These are phyloP conservation scores for Dinoponera quadriceps DNA, from an alignment of 1,140 invertebrate genomes.

Conservation along the genomic window DNA sequence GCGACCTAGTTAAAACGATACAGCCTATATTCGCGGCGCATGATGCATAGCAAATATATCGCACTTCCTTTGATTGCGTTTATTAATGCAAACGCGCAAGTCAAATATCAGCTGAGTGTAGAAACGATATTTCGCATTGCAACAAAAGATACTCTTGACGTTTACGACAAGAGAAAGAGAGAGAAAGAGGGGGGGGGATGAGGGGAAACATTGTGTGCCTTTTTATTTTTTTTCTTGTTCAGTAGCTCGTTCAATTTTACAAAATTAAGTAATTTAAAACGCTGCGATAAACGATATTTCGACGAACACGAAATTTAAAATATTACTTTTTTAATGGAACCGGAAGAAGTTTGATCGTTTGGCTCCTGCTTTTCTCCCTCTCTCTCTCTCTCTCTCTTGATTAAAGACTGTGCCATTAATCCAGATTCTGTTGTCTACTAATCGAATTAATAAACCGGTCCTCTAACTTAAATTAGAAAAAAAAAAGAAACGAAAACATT, in stretches of 20 bases:
- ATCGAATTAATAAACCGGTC: conserved; percentile 32
- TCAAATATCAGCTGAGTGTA: conserved; percentile 3
- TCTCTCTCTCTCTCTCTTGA: background rate
- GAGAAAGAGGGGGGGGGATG: no score
- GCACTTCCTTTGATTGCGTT: conserved; percentile 46
- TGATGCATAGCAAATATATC: conserved; percentile 39
- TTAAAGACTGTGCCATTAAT: conserved; percentile 6
- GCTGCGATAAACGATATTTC: conserved; percentile 2
- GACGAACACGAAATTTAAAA: background rate
- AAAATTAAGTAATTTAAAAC: background rate
- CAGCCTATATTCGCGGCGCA: conserved; percentile 35
- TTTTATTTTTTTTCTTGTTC: background rate
- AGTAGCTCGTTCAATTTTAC: background rate
- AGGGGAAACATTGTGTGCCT: no score
- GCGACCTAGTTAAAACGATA: conserved; percentile 43
- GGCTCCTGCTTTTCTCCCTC: background rate
- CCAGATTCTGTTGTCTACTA: conserved; percentile 10
- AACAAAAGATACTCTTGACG: conserved; percentile 14
- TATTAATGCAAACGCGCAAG: conserved; percentile 29
- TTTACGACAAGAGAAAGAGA: background rate
- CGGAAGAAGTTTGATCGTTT: background rate
- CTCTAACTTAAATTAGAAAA: conserved; percentile 27
- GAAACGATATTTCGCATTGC: conserved; percentile 19
- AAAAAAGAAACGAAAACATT: conserved; percentile 6
- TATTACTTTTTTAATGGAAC: background rate